These are phyloP conservation scores for Papilio demoleus DNA, from an alignment of 2,888 invertebrate genomes.

Conservation along the genomic window DNA sequence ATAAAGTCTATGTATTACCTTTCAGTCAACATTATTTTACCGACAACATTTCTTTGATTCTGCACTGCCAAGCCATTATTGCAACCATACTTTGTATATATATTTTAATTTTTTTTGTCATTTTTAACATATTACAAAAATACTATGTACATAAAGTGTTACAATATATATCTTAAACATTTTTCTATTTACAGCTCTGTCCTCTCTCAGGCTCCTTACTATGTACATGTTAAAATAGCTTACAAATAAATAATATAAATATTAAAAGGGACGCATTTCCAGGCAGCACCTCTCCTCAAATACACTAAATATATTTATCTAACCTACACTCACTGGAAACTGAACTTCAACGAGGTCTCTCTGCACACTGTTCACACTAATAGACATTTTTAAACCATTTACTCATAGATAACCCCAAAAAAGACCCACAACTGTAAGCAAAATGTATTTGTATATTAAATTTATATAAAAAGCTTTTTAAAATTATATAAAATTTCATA, in stretches of 20 bases:
- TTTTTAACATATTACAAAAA: conserved; percentile 75
- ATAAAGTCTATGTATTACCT: neutral
- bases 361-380: neutral
- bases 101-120: conserved; percentile 68
- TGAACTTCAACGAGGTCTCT: conserved; percentile 23
- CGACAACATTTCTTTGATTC: conserved; percentile 42
- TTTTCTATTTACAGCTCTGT: conserved; percentile 62
- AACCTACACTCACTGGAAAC: conserved; percentile 33
- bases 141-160: conserved; percentile 74
- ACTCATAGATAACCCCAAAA: conserved; percentile 36
- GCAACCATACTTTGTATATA: conserved; percentile 50
- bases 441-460: conserved; percentile 36
- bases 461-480: conserved; percentile 38
- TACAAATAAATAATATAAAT: conserved; percentile 79
- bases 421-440: conserved; percentile 26
- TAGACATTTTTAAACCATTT: conserved; percentile 14
- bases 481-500: conserved; percentile 38
- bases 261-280: conserved; percentile 68
- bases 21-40: conserved; percentile 30
- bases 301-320: conserved; percentile 41
- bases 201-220: conserved; percentile 66
- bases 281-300: conserved; percentile 51
- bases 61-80: conserved; percentile 47
- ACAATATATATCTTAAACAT: conserved; percentile 67
- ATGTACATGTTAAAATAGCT: conserved; percentile 80